These are phyloP conservation scores for Girardinichthys multiradiatus DNA, from an alignment of 2,113 vertebrate species.

Conservation along the genomic window DNA sequence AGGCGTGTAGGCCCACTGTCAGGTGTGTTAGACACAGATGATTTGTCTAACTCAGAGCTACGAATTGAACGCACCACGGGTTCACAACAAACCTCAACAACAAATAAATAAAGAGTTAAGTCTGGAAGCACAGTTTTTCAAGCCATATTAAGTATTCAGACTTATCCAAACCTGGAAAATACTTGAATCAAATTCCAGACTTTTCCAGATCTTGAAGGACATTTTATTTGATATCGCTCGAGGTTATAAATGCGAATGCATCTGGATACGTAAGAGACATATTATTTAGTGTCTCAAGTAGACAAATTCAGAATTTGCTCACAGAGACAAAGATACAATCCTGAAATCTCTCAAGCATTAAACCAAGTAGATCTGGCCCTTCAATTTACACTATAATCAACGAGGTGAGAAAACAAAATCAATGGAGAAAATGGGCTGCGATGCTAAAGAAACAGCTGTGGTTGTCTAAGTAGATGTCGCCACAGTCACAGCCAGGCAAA, in stretches of 20 bases:
- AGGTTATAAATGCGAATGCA: not conserved
- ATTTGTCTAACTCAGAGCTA: not conserved
- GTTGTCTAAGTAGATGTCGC: constrained; percentile 57
- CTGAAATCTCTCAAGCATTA: constrained; percentile 30
- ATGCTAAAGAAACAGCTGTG: constrained; percentile 14
- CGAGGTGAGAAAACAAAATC: constrained; percentile 43
- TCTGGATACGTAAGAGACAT: not conserved
- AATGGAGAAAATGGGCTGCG: constrained; percentile 52
- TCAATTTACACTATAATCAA: constrained; percentile 47
- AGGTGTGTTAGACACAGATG: too few relatives aligned
- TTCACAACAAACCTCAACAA: too few relatives aligned
- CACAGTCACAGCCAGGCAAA: constrained; percentile 37
- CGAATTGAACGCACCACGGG: not conserved
- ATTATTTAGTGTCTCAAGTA: not conserved
- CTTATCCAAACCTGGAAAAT: too few relatives aligned
- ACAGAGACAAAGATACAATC: constrained; percentile 5
- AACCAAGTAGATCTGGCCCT: constrained; percentile 17
- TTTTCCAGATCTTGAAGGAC: too few relatives aligned
- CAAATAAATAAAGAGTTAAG: too few relatives aligned
- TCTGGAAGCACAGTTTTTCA: too few relatives aligned
- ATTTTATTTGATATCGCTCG: too few relatives aligned
- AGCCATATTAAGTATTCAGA: too few relatives aligned
- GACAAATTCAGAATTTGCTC: not conserved
- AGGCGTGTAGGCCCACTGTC: not conserved
- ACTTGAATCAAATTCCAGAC: too few relatives aligned